Percentiles rank a stretch among this genome's conserved stretches.
These are phyloP conservation scores for Brachionus sp. DNA, from an alignment of 1,140 invertebrate species.

Conservation along the genomic window DNA sequence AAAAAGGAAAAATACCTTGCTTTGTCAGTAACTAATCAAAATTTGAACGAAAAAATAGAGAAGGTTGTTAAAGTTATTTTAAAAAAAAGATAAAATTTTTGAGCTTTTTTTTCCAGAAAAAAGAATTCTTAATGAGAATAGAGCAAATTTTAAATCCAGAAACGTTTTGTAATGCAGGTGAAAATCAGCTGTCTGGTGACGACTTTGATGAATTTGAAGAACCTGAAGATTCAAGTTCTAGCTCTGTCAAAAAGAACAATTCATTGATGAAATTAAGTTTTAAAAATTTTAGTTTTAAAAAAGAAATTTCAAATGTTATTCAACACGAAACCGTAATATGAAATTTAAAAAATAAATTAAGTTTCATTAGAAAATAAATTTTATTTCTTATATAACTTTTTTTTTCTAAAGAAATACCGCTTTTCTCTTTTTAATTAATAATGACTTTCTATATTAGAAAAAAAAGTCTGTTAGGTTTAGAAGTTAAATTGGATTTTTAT, in stretches of 20 bases:
- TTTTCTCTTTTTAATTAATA: no score
- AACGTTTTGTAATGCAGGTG: not conserved
- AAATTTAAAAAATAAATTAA: not conserved
- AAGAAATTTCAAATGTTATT: not conserved
- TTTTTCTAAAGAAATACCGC: not conserved
- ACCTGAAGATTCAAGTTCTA: constrained; percentile 3
- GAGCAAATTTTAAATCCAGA: constrained; percentile 11
- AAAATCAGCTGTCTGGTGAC: not conserved
- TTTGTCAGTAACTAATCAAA: not conserved
- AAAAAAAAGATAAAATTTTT: not conserved
- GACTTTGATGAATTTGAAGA: not conserved
- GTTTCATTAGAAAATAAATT: not conserved
- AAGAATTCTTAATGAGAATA: constrained; percentile 6
- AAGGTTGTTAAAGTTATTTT: not conserved
- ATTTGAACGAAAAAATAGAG: constrained; percentile 5
- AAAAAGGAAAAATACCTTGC: constrained; percentile 30
- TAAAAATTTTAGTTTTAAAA: constrained; percentile 18
- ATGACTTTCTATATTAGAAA: no score
- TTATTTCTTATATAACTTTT: not conserved
- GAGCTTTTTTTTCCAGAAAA: not conserved
- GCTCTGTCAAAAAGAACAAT: not conserved
- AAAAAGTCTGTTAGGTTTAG: no score
- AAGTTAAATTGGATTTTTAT: no score
- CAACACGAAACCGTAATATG: not conserved
- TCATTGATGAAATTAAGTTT: not conserved